These are phyloP conservation scores for Elgaria multicarinata DNA, from an alignment of 2,113 vertebrate genomes.

Conservation along the genomic window DNA sequence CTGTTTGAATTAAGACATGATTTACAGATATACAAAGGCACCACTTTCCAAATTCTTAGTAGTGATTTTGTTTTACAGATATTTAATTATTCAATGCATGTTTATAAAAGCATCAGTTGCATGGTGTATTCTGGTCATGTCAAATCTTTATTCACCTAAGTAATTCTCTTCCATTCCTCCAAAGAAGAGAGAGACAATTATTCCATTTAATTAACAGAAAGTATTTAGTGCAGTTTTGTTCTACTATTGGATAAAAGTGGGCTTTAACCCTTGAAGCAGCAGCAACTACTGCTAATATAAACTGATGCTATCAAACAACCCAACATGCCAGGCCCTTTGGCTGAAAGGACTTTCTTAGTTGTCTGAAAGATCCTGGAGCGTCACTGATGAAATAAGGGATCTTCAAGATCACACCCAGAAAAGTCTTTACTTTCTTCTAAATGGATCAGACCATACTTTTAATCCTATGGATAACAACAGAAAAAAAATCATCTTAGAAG, in stretches of 20 bases:
- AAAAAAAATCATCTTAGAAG: slow-evolving; percentile 27
- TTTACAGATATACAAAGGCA: neutral
- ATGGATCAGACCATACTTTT: slow-evolving; percentile 86
- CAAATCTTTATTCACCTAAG: slow-evolving; percentile 36
- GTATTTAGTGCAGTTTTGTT: neutral
- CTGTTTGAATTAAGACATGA: neutral
- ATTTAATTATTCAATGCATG: slow-evolving; percentile 17
- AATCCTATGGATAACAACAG: slow-evolving; percentile 76
- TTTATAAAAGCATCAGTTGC: slow-evolving; percentile 9
- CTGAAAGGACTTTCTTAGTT: slow-evolving; percentile 16
- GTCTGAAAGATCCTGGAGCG: slow-evolving; percentile 6
- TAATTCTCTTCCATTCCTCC: slow-evolving; percentile 15
- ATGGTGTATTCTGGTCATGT: slow-evolving; percentile 32
- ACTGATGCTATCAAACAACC: slow-evolving; percentile 8
- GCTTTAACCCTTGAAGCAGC: slow-evolving; percentile 15
- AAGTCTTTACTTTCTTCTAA: slow-evolving; percentile 78
- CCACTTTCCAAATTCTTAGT: neutral
- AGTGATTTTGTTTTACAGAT: neutral
- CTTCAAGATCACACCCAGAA: slow-evolving; percentile 51
- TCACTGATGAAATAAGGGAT: slow-evolving; percentile 6
- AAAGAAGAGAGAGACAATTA: slow-evolving; percentile 17
- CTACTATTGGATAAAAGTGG: neutral
- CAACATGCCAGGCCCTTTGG: slow-evolving; percentile 25
- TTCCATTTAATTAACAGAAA: slow-evolving; percentile 28
- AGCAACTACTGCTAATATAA: neutral